Evolutionary conservation across 1,140 invertebrate genomes (phyloP), one percentile per base, ranked within the genome.

Genomic region (Nephotettix cincticeps): DNA sequence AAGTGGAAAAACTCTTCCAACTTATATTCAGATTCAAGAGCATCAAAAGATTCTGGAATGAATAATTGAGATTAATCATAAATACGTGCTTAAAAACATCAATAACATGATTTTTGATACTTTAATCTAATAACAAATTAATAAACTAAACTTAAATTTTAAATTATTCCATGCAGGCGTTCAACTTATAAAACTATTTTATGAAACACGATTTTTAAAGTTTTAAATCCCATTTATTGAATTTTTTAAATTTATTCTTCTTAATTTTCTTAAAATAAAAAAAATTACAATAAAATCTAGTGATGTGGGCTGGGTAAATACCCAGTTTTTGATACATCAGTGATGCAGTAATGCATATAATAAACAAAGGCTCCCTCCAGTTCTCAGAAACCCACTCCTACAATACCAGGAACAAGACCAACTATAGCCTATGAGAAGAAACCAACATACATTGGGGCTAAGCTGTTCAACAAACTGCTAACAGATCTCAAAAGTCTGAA

Each of bases 31-130:
- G 32, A 61, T 21, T 61, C 56, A 61, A 61, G 6, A n/a, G 25
- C 56, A 11, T 61, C 56, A 27, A 61, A 61, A 14, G 56, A 61
- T 27, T 61, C 56, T 61, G n/a, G 28, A 61, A 61, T 21, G 9
- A 61, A 61, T 3, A 54, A 21, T 54, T 21, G 23, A 54, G 13
- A 11, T n/a, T 43, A n/a, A 43, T 9, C 9, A 11, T n/a, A 11
- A 9, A 11, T n/a, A 11, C n/a, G 40, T 43, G n/a, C 40, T 11
- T 43, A 11, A 11, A 11, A 43, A n/a, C n/a, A n/a, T n/a, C 40
- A 43, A 11, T 9, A 43, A 43, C 9, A 11, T 43, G 9, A 43
- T 43, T 9, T 43, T 43, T 11, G n/a, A 43, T n/a, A 43, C 40
- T 43, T n/a, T 11, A 43, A 11, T 43, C n/a, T 43, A 43, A 43